Base-by-base conservation (phyloP, 2,888 invertebrate genomes). In the Ectropis crepuscularia region DNA sequence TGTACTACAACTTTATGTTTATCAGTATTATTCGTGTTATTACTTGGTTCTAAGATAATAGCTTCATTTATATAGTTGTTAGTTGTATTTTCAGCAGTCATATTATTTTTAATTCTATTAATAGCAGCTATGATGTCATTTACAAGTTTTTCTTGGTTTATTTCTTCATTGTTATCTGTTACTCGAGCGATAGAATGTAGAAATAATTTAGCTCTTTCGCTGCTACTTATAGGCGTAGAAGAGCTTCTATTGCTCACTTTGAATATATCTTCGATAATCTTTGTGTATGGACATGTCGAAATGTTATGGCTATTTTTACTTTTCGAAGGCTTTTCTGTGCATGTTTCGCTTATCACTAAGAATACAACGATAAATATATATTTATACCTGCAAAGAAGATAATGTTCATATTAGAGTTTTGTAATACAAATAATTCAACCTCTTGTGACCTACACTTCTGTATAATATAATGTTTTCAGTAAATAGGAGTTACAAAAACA, bases 201-300 rank as follows among this genome's bases (percentile, higher is more conserved):
- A 43, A 95, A 78, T 92, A 93, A 66, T 87, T 91, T 74, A 85
- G 95, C 86, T 94, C 95, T 77, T 91, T 94, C 78, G 89, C 86
- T 74, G 51, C 85, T 84, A 74, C 83, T 82, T 6, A 71, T 72
- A 8, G 77, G 77, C 51, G 67, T 73, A 11, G 77, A 71, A 12
- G 79, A 77, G 11, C 78, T 85, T 74, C 79, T 87, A 61, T 87
- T 88, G 54, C 82, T 82, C 10, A 82, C 80, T 79, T 88, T 90
- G 62, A 91, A 90, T 28, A 92, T 89, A 36, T 92, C 91, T 82
- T 91, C 90, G 36, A 92, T 86, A 8, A 92, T 86, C 83, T 84
- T 90, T 10, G 89, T 82, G 47, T 86, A 90, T 0, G 91, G 89
- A 69, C 92, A 92, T 43, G 83, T 86, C 1, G 83, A 80, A 50